Conservation (phyloP, 2,888 invertebrate genomes). For the Ernsta delagoae region DNA sequence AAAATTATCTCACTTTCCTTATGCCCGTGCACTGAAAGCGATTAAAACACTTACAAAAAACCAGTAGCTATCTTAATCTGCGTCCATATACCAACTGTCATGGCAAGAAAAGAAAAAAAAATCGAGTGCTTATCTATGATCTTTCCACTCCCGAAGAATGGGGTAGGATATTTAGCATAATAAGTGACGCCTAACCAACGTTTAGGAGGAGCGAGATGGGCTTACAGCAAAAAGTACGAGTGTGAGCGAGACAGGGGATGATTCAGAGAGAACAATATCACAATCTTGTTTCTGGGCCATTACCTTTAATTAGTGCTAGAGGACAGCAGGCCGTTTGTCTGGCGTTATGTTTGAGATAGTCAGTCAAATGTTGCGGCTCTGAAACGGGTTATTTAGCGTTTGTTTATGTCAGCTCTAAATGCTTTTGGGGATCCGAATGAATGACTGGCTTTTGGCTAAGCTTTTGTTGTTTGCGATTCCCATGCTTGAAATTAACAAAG, state of each 20-base stretch:
- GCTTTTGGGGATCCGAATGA: slow-evolving; percentile 8
- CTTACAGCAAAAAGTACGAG: slow-evolving; percentile 36
- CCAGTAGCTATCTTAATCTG: slow-evolving; percentile 79
- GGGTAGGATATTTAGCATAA: slow-evolving; percentile 83
- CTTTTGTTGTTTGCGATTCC: background rate
- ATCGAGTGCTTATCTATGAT: slow-evolving; percentile 69
- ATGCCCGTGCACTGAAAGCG: slow-evolving; percentile 51
- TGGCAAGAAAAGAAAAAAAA: slow-evolving; percentile 59
- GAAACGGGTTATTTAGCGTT: slow-evolving; percentile 38
- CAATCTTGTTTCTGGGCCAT: slow-evolving; percentile 86
- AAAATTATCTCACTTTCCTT: slow-evolving; percentile 34
- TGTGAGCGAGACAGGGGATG: slow-evolving; percentile 52
- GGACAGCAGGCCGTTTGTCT: slow-evolving; percentile 77
- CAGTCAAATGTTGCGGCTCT: slow-evolving; percentile 58
- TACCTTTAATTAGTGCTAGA: slow-evolving; percentile 83
- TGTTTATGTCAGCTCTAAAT: slow-evolving; percentile 38
- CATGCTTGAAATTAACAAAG: background rate
- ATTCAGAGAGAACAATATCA: slow-evolving; percentile 80
- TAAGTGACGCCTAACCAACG: slow-evolving; percentile 81
- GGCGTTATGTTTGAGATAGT: slow-evolving; percentile 68
- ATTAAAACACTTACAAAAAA: slow-evolving; percentile 66
- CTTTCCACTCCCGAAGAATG: slow-evolving; percentile 69
- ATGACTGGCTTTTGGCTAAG: slow-evolving; percentile 12
- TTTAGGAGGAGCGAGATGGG: slow-evolving; percentile 67
- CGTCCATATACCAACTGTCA: slow-evolving; percentile 84